These are phyloP conservation scores for Xenopus tropicalis DNA, from an alignment of 2,113 vertebrate species.

Conservation along the genomic window DNA sequence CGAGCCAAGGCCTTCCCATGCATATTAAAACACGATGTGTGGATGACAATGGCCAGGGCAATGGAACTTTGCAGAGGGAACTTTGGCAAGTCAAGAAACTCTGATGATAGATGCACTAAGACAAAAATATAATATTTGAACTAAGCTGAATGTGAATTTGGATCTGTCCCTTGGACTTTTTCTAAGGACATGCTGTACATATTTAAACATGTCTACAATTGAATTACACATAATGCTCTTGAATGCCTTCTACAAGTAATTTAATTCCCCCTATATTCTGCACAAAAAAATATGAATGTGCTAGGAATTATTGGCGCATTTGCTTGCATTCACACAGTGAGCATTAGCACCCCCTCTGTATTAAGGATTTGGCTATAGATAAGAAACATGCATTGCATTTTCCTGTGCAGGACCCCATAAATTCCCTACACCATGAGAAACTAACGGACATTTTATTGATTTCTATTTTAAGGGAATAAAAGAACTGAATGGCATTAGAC, in stretches of 20 bases:
- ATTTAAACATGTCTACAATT: too few species aligned
- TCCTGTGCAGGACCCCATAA: conserved; percentile 52
- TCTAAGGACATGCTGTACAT: too few species aligned
- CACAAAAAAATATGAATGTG: conserved; percentile 54
- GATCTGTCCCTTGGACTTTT: too few species aligned
- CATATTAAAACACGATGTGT: too few species aligned
- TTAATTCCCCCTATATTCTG: conserved; percentile 52
- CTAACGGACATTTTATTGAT: conserved; percentile 38
- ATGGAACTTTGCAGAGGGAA: too few species aligned
- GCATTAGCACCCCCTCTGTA: conserved; percentile 61
- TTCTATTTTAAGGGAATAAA: conserved; percentile 41
- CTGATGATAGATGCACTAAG: too few species aligned
- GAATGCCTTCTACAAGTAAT: not conserved
- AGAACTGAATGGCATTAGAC: conserved; percentile 31
- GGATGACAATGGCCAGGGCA: too few species aligned
- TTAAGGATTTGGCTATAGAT: conserved; percentile 70
- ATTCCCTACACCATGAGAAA: conserved; percentile 48
- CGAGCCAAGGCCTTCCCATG: too few species aligned
- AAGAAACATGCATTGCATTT: conserved; percentile 60
- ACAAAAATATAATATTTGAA: too few species aligned
- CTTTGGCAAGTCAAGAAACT: too few species aligned
- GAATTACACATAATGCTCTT: too few species aligned
- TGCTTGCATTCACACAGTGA: conserved; percentile 64
- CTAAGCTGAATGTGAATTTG: too few species aligned
- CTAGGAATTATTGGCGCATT: conserved; percentile 65